Conservation (phyloP, 53 echinoderm and acorn worm species). For the Luidia sarsii region DNA sequence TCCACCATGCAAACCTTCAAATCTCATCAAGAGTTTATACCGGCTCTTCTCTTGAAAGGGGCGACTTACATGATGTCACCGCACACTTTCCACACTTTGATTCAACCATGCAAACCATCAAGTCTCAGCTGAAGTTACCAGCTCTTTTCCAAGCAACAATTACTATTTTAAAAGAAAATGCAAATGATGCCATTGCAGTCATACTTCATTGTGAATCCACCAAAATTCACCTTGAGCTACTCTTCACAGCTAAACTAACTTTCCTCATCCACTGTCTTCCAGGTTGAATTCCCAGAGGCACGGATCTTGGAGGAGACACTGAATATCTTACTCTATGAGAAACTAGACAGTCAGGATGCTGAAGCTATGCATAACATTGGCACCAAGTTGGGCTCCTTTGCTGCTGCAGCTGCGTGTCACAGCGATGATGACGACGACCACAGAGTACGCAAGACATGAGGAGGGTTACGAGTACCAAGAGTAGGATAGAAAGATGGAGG, state of each 20-base stretch:
- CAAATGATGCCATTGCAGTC: background rate
- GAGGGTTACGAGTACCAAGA: too few species aligned
- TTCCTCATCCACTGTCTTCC: background rate
- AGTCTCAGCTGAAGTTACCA: too few species aligned
- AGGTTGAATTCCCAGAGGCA: constrained; percentile 99
- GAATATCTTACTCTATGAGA: constrained; percentile 94
- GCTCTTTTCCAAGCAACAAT: too few species aligned
- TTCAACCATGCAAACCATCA: too few species aligned
- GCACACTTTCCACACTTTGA: too few species aligned
- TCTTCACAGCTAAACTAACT: background rate
- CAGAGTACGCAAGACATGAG: constrained; percentile 77
- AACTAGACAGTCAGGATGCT: constrained; percentile 66
- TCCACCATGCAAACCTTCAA: too few species aligned
- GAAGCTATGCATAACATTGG: constrained; percentile 62
- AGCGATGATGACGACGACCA: constrained; percentile 95
- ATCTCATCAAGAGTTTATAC: too few species aligned
- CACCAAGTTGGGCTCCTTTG: constrained; percentile 64
- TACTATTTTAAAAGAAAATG: too few species aligned
- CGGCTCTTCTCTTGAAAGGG: too few species aligned
- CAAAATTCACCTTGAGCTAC: background rate
- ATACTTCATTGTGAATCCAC: background rate
- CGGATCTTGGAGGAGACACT: constrained; percentile 96
- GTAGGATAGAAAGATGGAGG: too few species aligned
- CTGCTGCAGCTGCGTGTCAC: constrained; percentile 49
- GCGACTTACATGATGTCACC: too few species aligned